Evolutionary conservation across 2,888 invertebrate species (phyloP).

Genomic region (Chydorus sphaericus): DNA sequence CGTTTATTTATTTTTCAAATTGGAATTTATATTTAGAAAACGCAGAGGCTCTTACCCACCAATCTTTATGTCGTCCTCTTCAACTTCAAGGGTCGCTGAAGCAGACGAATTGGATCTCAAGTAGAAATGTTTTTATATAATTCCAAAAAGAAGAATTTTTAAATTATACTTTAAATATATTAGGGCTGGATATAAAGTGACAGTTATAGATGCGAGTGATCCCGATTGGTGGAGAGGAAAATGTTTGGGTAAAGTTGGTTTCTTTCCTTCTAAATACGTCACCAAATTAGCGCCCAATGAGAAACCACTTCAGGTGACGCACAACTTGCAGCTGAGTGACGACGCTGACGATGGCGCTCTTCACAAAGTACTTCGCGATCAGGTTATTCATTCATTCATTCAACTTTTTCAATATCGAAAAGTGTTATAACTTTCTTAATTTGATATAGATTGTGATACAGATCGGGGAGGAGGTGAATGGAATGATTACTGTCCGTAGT

Average conservation of each 20-base stretch:
- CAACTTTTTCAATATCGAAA: not conserved
- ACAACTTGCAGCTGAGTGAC: conserved; percentile 54
- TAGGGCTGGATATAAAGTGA: conserved; percentile 71
- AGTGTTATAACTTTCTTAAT: not conserved
- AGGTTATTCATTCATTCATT: conserved; percentile 34
- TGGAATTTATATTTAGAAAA: conserved; percentile 40
- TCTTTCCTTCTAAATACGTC: conserved; percentile 89
- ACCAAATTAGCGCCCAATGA: conserved; percentile 80
- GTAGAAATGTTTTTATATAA: conserved; percentile 26
- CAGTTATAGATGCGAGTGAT: conserved; percentile 84
- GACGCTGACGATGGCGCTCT: conserved; percentile 57
- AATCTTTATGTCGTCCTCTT: conserved; percentile 88
- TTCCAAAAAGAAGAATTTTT: not conserved
- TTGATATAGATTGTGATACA: conserved; percentile 60
- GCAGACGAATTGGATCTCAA: conserved; percentile 86
- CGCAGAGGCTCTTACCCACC: conserved; percentile 69
- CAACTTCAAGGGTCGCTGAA: conserved; percentile 86
- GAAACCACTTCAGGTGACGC: conserved; percentile 73
- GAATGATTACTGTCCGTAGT: conserved; percentile 83
- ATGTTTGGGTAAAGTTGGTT: conserved; percentile 75
- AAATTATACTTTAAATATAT: conserved; percentile 3
- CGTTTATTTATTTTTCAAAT: not conserved
- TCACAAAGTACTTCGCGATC: conserved; percentile 54
- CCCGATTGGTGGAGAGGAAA: conserved; percentile 97
- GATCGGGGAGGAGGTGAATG: conserved; percentile 80